Base-by-base conservation (phyloP, 2,888 invertebrate species). In the Drosophila paucipuncta region DNA sequence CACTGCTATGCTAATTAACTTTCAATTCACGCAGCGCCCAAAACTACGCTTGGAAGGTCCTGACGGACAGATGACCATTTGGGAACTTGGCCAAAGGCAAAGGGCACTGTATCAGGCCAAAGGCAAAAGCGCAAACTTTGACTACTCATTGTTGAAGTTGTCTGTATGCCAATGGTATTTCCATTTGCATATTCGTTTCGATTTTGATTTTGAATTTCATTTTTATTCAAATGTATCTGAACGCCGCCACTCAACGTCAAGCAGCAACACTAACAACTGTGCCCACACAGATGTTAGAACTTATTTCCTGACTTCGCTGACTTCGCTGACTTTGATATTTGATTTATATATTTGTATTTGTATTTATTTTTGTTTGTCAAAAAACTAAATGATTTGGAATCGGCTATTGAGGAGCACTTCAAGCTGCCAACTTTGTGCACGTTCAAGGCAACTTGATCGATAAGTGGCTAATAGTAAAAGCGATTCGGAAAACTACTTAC, bases 401-500 rank as follows among this genome's bases (percentile, higher is more conserved):
- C 13, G 28, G 76, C 68, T 41, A 33, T 71, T 60, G 61, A 65
- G 39, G 57, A 43, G 59, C 69, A 65, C 82, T 68, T 82, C 33
- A 67, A 52, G 60, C 53, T 50, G 18, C 52, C 66, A 70, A 76
- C 71, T 70, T 73, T 39, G 57, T 66, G 66, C 68, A 54, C 64
- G 50, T 53, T 70, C 62, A 69, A 73, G 52, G 58, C 59, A 82
- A 76, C 79, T 89, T 87, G 71, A 65, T 70, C 80, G 60, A 76
- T 80, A 73, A 87, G 85, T 88, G 78, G 78, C 59, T 60, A 75
- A 82, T 67, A 71, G 50, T 68, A 70, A 81, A 79, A 73, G 71
- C 71, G 62, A 68, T 75, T 73, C 64, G 68, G 68, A 70, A 80
- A 80, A 71, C 72, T 91, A 90, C 90, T 90, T 84, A 90, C 90